A percentile compares a stretch with the other conserved stretches of the same genome.
phyloP scores from a whole-genome alignment of 2,888 invertebrate species.

The Microplitis manilae region DNA sequence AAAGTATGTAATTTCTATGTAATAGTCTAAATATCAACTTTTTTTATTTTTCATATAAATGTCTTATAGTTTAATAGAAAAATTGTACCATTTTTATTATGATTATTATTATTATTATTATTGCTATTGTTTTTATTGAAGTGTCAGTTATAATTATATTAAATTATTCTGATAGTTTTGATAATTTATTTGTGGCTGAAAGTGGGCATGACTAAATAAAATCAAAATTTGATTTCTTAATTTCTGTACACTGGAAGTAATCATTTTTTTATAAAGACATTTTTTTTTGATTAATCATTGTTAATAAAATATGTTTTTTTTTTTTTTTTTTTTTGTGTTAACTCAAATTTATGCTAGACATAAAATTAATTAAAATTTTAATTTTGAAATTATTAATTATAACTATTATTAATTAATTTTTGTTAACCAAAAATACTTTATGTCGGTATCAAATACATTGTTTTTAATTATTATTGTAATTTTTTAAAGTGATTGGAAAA shows the following conservation, averaged over 20 bases:
- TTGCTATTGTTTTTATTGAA: slow-evolving; percentile 13
- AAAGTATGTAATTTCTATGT: slow-evolving; percentile 40
- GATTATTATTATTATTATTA: too few relatives aligned
- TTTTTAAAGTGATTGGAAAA: slow-evolving; percentile 8
- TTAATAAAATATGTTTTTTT: background rate
- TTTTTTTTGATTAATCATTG: background rate
- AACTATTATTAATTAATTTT: slow-evolving; percentile 2
- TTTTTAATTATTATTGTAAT: slow-evolving; percentile 11
- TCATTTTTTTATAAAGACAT: background rate
- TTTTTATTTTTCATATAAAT: background rate
- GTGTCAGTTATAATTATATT: slow-evolving; percentile 7
- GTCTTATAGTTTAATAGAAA: background rate
- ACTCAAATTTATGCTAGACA: background rate
- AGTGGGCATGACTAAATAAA: background rate
- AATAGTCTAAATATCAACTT: background rate
- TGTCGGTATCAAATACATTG: background rate
- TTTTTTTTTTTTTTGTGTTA: background rate
- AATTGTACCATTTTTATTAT: background rate
- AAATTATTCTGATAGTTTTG: background rate
- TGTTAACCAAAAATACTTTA: slow-evolving; percentile 4
- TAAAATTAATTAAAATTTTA: background rate
- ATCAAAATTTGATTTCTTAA: background rate
- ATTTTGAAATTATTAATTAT: background rate
- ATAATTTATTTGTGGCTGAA: background rate
- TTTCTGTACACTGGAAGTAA: too few relatives aligned